phyloP scores from a whole-genome alignment of 2,113 vertebrate genomes.

The Oreochromis niloticus region DNA sequence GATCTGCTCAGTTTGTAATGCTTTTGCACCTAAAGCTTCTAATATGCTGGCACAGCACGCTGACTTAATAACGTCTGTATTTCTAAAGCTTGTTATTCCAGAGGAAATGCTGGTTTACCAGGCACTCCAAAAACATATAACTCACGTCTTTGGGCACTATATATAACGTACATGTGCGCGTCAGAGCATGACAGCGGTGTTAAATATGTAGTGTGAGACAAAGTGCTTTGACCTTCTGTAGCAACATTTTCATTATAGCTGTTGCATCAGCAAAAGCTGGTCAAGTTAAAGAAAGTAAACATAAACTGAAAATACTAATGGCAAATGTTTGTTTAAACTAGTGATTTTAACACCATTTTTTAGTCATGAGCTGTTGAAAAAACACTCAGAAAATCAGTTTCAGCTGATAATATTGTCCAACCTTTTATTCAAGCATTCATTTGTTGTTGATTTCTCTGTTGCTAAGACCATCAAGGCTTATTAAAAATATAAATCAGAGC shows the following conservation, averaged over 20 bases:
- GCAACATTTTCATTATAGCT: neutral
- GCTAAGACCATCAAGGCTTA: neutral
- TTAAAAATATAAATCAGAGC: neutral
- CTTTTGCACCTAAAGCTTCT: neutral
- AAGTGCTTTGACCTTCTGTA: neutral
- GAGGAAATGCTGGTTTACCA: neutral
- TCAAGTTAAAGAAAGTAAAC: neutral
- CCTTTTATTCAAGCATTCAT: neutral
- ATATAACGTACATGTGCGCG: neutral
- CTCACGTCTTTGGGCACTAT: neutral
- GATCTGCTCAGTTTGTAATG: neutral
- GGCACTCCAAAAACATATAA: neutral
- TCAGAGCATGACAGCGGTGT: neutral
- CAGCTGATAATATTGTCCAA: neutral
- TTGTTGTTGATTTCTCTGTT: neutral
- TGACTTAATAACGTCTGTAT: slow-evolving; percentile 15
- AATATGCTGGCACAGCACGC: slow-evolving; percentile 2
- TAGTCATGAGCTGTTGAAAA: neutral
- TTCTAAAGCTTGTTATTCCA: slow-evolving; percentile 17
- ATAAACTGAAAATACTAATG: neutral
- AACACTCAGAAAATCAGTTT: accelerated
- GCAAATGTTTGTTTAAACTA: neutral
- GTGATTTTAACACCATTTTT: neutral
- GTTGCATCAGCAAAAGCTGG: neutral
- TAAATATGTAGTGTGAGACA: slow-evolving; percentile 6